Base-by-base conservation (phyloP, 2,797 vertebrate genomes). In the Basileuterus tristriatus region DNA sequence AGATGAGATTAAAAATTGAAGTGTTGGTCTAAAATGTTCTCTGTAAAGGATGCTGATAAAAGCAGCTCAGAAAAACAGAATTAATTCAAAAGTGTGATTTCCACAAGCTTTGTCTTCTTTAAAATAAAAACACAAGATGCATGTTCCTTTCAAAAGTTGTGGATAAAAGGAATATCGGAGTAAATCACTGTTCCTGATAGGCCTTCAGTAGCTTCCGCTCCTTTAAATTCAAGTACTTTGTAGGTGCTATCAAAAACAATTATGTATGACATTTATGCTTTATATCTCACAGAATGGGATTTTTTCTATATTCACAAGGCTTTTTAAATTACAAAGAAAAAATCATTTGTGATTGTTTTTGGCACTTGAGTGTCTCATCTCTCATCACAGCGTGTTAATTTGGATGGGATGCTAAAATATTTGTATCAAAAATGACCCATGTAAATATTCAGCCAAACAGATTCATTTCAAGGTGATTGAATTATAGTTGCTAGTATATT, bases 1-100 rank as follows among this genome's bases (percentile, higher is more conserved):
- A 77, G 80, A 90, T 84, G 95, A 95, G 92, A 96, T 96, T 94
- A 96, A 94, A 97, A 96, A 97, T 90, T 86, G 94, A 96, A 91
- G 47, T 32, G 67, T 85, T 89, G 80, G 64, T 81, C 87, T 63
- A 29, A 90, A 95, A 84, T 50, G 64, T 83, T 83, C 53, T 91
- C 83, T 85, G 87, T 64, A 64, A 88, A 92, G 82, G 83, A 69
- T 87, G 74, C 88, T 41, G 37, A 81, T 96, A 94, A 95, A 95
- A 94, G 83, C 82, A 75, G 20, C 82, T 96, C 80, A 52, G 89
- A 91, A 95, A 93, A 78, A 63, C 14, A 17, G 92, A 75, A 96
- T 96, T 88, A 92, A 94, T 97, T 95, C 71, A 49, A 9, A 76
- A 44, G 50, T 36, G 44, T 70, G 87, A 29, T 72, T 96, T 71